Conservation (phyloP, 2,113 vertebrate species). For the Bubo bubo region DNA sequence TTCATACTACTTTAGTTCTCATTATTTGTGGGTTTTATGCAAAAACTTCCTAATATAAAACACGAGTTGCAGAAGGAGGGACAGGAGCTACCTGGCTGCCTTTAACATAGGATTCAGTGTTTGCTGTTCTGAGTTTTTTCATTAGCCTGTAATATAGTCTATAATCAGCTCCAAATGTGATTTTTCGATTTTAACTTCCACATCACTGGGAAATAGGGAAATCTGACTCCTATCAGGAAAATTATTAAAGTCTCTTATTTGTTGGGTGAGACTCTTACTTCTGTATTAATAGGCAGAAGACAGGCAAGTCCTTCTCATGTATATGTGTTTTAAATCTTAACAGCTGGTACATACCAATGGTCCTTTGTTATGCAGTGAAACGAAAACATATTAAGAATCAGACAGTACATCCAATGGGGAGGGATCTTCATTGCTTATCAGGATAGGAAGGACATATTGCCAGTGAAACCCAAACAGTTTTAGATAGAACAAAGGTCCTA, state of each 20-base stretch:
- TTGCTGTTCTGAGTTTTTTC: not conserved
- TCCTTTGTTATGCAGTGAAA: not conserved
- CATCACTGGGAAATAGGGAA: not conserved
- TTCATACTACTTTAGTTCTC: not conserved
- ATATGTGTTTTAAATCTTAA: not conserved
- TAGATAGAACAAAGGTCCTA: not conserved
- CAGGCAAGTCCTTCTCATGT: not conserved
- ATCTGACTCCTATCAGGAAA: not conserved
- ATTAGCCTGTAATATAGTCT: not conserved
- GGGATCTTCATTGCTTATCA: not conserved
- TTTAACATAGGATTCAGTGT: not conserved
- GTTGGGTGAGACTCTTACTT: not conserved
- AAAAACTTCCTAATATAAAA: not conserved
- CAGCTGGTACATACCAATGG: not conserved
- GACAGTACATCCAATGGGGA: not conserved
- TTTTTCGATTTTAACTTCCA: not conserved
- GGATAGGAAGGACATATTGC: not conserved
- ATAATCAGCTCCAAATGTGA: not conserved
- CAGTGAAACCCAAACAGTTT: not conserved
- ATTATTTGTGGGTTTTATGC: fast-evolving
- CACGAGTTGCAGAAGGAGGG: not conserved
- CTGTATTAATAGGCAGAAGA: not conserved
- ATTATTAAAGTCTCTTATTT: not conserved
- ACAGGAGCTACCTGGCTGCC: not conserved
- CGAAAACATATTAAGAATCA: not conserved